Evolutionary conservation across 1,140 invertebrate species (phyloP).

Genomic region (Nebria ingens): DNA sequence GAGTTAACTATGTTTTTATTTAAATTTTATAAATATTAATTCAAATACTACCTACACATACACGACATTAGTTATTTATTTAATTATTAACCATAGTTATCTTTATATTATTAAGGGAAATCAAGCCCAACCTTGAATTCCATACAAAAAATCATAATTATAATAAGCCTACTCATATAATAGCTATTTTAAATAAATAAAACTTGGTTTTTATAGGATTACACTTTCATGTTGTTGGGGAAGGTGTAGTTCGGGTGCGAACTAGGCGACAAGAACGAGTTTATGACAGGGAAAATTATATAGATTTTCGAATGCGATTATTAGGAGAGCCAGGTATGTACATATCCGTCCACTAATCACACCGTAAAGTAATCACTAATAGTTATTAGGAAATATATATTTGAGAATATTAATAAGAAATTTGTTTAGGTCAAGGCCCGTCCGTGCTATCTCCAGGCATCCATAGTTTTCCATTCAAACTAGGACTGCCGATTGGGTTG

Average conservation of each 20-base stretch:
- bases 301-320: constrained; percentile 87
- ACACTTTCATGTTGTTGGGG: constrained; percentile 89
- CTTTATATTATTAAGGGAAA: too few species aligned
- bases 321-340: constrained; percentile 74
- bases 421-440: constrained; percentile 55
- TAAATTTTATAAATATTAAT: too few species aligned
- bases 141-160: too few species aligned
- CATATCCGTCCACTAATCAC: too few species aligned
- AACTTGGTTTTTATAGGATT: constrained; percentile 59
- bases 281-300: constrained; percentile 88
- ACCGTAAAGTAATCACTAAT: not conserved
- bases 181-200: too few species aligned
- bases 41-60: too few species aligned
- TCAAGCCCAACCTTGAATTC: too few species aligned
- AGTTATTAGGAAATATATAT: not conserved
- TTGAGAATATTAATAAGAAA: not conserved
- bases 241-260: constrained; percentile 75
- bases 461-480: constrained; percentile 90
- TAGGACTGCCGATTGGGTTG: constrained; percentile 78
- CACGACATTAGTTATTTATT: too few species aligned
- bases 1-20: too few species aligned
- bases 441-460: constrained; percentile 85
- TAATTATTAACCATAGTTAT: too few species aligned
- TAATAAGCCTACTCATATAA: too few species aligned
- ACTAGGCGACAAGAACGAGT: constrained; percentile 70